Base-by-base conservation (phyloP, 2,113 vertebrate species). In the Cynoglossus semilaevis region DNA sequence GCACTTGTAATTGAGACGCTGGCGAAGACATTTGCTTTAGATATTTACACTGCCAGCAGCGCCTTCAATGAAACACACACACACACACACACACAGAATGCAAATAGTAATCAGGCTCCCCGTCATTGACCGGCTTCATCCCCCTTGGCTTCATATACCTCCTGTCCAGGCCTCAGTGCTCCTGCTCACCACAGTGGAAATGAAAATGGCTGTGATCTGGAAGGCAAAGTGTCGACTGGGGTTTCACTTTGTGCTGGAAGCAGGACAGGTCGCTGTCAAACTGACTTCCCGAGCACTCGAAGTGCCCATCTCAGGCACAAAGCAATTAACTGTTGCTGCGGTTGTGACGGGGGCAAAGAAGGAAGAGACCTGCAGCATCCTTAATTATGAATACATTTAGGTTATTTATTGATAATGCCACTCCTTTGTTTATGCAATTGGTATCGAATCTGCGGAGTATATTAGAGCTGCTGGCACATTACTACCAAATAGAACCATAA, bases 311-410 rank as follows among this genome's bases (percentile, higher is more conserved):
- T 59, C 48, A 38, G 75, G 51, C 80, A 76, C 80, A 75, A 56
- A 70, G 80, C 82, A 83, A 84, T 84, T 79, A 80, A 77, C 63
- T 83, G 70, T 60, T 72, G 73, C 70, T 74, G 72, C 58, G 50
- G 51, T 42, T 73, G 51, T 37, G 58, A 70, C 51, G 37, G 10
- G n/a, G 67, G 53, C 65, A 68, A 73, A 68, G 34, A n/a, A n/a
- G n/a, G n/a, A n/a, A 53, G 62, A 62, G 67, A 61, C 48, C 37
- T 4, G 2, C 42, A 37, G 19, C 59, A 50, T 67, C 18, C 64
- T 77, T 74, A 64, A 81, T 79, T 68, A 79, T 77, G 57, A 51
- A 77, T 70, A 53, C 15, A 55, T 72, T 57, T 74, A n/a, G 18
- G 11, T 62, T 45, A 16, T 71, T 75, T 65, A 61, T 76, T 68